Percentiles rank a stretch among this genome's conserved stretches.
Conservation (phyloP, 2,113 vertebrate genomes). For the Actinemys pallida region DNA sequence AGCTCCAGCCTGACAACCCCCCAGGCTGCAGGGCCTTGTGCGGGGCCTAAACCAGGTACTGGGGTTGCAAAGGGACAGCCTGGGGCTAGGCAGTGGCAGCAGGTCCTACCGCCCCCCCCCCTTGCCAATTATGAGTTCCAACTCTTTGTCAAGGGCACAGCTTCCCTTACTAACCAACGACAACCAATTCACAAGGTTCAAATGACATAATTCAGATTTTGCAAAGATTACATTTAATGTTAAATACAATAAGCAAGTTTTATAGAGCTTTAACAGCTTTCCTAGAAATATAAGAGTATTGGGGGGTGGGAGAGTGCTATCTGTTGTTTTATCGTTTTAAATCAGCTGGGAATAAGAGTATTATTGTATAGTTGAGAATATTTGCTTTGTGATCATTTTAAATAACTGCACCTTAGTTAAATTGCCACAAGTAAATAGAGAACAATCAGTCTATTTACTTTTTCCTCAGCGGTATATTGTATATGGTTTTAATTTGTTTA, state of each 20-base stretch:
- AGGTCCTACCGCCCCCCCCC: no score
- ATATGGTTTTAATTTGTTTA: neutral
- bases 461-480: neutral
- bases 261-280: neutral
- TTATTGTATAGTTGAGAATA: neutral
- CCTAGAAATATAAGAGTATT: neutral
- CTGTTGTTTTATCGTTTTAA: neutral
- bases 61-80: no score
- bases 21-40: no score
- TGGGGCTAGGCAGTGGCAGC: no score
- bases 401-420: neutral
- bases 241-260: neutral
- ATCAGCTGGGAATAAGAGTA: neutral
- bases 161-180: neutral
- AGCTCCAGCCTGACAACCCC: no score
- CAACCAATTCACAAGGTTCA: neutral
- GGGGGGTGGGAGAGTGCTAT: neutral
- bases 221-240: neutral
- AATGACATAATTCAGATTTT: neutral
- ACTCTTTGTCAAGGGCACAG: neutral
- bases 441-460: neutral
- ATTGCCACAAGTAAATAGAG: no score
- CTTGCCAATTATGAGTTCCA: neutral
- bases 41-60: no score
- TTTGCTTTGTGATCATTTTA: neutral